Base-by-base conservation (phyloP, 2,888 invertebrate species). In the Beris morrisii region DNA sequence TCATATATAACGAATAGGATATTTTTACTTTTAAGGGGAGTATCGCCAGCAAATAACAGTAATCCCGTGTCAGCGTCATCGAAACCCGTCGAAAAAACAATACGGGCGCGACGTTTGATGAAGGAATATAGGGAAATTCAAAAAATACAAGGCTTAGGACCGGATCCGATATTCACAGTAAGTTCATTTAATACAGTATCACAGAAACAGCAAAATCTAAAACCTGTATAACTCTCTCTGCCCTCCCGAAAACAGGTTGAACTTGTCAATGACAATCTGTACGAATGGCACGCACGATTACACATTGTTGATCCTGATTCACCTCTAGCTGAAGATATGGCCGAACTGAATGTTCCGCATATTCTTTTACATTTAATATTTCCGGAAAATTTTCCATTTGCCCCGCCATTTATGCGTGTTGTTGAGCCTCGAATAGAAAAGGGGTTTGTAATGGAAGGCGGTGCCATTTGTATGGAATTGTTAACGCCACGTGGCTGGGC, bases 391-490 rank as follows among this genome's bases (percentile, higher is more conserved):
- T 93, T 93, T 75, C 93, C 93, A 50, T 93, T 93, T 76, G 90
- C 91, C 48, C 93, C 93, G 61, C 93, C 93, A 50, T 93, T 93
- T 79, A 91, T 89, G 83, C 85, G 89, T 72, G 90, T 90, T 52
- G 90, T 90, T 79, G 90, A 91, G 74, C 91, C 91, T 7, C 83
- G 88, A 78, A 89, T 91, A 82, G 90, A 90, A 76, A 89, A 89
- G 77, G 93, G 92, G 46, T 93, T 92, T 77, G 93, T 93, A 30
- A 93, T 93, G 93, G 92, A 93, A 81, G 92, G 92, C 66, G 92
- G 93, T 46, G 93, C 93, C 53, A 93, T 93, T 75, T 92, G 92
- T 76, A 93, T 93, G 92, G 93, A 93, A 78, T 82, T 93, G 68
- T 82, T 93, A 66, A 93, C 93, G 15, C 93, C 93, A 0, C 84